Percentiles rank a stretch among this genome's conserved stretches.
These are phyloP conservation scores for Steinernema feltiae DNA, from an alignment of 1,140 invertebrate genomes.

Conservation along the genomic window DNA sequence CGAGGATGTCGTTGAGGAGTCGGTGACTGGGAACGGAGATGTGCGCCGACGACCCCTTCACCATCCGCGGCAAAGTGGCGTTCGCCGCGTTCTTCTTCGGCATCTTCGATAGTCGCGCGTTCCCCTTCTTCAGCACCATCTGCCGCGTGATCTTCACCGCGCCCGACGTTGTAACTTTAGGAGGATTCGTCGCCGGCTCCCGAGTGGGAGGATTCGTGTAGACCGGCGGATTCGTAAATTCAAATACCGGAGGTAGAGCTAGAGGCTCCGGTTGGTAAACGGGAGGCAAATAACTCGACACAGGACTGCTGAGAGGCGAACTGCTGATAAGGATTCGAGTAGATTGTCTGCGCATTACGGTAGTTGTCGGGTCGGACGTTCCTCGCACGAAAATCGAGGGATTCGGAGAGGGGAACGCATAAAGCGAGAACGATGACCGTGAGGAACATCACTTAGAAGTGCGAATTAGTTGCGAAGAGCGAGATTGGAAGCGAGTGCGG, in stretches of 20 bases:
- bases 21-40: constrained; percentile 43
- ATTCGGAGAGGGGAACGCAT: background rate
- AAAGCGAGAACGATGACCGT: background rate
- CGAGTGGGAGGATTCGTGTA: background rate
- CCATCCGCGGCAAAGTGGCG: background rate
- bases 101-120: background rate
- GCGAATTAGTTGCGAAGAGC: background rate
- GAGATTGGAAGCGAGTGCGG: background rate
- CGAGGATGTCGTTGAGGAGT: constrained; percentile 46
- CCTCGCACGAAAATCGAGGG: background rate
- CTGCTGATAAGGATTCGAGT: constrained; percentile 3
- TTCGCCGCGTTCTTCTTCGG: background rate
- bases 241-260: background rate
- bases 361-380: background rate
- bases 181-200: background rate
- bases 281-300: background rate
- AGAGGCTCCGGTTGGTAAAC: constrained; percentile 1
- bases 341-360: background rate
- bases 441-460: background rate
- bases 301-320: background rate
- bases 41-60: constrained; percentile 10
- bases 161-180: background rate
- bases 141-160: background rate
- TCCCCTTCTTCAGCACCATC: background rate
- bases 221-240: background rate